Evolutionary conservation across 2,888 invertebrate species (phyloP), one percentile per base, ranked within the genome.

Genomic region (Yponomeuta plumbellus): DNA sequence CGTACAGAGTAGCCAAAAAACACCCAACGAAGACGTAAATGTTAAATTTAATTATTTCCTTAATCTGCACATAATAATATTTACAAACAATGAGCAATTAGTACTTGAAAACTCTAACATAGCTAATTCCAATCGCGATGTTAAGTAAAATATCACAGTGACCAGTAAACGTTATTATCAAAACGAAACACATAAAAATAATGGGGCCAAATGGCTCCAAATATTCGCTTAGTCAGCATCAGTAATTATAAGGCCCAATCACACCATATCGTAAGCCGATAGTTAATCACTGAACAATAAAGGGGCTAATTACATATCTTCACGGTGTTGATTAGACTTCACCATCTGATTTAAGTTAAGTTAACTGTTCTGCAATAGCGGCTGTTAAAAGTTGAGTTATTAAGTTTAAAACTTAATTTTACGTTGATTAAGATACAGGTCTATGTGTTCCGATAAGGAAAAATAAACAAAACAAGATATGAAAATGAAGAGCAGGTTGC

Each of bases 181-280:
- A 65, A 34, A 58, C 40, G 59, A 39, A 65, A 59, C 59, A 21
- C 23, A 65, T 65, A 58, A 65, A 64, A 34, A 66, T 66, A 66
- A 67, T 65, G 52, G 58, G 59, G 17, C 39, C 65, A 62, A 67
- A 65, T 61, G 22, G 58, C 59, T 61, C 22, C 64, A 64, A 59
- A 65, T 11, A n/a, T 65, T 66, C 61, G 66, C 66, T 66, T 66
- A 66, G 66, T 66, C 66, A 66, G 66, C 66, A 52, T 20, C 21
- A 44, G 66, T 66, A 66, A 66, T 66, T 66, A 61, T 40, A 13
- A 52, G 44, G 44, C 44, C 44, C 17, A 17, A 52, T 52, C 13
- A 23, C 44, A 52, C 44, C 17, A 52, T 52, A 52, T 52, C 44
- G 1, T 52, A 17, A 52, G 17, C 44, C 17, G 17, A 17, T 17